Percentiles rank a stretch among this genome's conserved stretches.
phyloP scores from a whole-genome alignment of 2,113 vertebrate genomes.

The Aptenodytes patagonicus region DNA sequence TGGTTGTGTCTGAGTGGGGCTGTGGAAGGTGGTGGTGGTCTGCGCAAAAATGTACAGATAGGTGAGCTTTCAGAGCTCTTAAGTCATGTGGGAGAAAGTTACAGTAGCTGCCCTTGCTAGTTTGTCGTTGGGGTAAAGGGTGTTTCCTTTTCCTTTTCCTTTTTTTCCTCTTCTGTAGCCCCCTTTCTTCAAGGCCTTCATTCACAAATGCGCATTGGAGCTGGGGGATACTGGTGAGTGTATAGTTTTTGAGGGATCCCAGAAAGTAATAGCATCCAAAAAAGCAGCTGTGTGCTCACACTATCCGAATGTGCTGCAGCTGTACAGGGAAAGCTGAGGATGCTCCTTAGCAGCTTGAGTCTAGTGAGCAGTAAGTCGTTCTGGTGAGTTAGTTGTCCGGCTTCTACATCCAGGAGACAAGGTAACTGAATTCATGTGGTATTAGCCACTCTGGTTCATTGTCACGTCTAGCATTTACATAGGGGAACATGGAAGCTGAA shows the following conservation, averaged over 20 bases:
- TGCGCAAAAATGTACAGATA: fast-evolving
- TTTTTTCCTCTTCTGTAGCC: neutral
- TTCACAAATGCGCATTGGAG: fast-evolving
- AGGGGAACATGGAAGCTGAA: neutral
- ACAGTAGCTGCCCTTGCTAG: neutral
- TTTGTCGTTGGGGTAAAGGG: neutral
- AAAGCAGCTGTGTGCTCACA: neutral
- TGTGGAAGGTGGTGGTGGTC: neutral
- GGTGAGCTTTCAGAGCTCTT: neutral
- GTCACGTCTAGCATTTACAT: fast-evolving
- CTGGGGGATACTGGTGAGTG: neutral
- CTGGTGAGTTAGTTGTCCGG: neutral
- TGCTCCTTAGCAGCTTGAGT: neutral
- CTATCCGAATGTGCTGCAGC: neutral
- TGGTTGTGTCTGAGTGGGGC: fast-evolving
- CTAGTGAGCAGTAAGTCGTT: neutral
- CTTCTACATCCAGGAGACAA: neutral
- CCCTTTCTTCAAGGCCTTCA: too few relatives aligned
- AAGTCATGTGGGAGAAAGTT: fast-evolving
- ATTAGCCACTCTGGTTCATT: fast-evolving
- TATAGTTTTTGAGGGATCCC: neutral
- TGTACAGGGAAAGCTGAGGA: neutral
- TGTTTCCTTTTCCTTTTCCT: neutral
- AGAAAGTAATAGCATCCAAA: fast-evolving
- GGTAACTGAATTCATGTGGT: fast-evolving